Evolutionary conservation across 1,140 invertebrate species (phyloP), one percentile per base, ranked within the genome.

Genomic region (Saccostrea echinata): DNA sequence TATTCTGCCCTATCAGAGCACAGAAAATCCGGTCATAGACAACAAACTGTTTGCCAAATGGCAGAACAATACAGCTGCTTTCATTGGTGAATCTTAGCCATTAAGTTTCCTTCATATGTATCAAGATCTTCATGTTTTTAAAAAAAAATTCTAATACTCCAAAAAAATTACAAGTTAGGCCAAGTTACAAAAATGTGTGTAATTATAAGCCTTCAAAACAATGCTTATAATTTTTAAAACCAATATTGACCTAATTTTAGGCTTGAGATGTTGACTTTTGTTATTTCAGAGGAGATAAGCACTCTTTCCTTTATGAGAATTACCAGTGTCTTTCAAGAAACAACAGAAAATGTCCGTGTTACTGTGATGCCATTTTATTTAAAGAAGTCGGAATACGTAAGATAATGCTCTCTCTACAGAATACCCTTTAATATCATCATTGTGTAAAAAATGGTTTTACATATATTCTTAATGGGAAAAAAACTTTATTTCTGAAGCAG

Each of bases 321-420:
- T 30, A 71, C 68, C 24, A 71, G 24, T 95, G 98, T 99, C 95
- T 98, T 99, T 95, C 98, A 99, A 93, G 98, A 99, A 96, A 99
- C 98, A 0, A 99, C 98, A 0, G 98, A 99, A 95, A 97, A 97
- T 94, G 97, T 99, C 90, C 96, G 98, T 27, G 97, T 99, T 9
- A 99, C 98, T 13, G 98, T 99, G 3, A 99, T 99, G 94, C 98
- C 98, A 4, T 99, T 99, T 95, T 99, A 99, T 94, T 98, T 99
- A 97, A 98, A 71, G 98, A 43, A 98, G 97, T 92, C 96, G 98
- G 90, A 94, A 95, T 85, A 71, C 30, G 68, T 71, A 71, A 71
- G 68, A 9, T 13, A 18, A 12, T 18, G 11, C 84, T 84, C 30
- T 84, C 76, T 53, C 82, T 89, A 80, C 35, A 85, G 35, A 43